These are phyloP conservation scores for Cnemophilus loriae DNA, from an alignment of 2,113 vertebrate genomes.

Conservation along the genomic window DNA sequence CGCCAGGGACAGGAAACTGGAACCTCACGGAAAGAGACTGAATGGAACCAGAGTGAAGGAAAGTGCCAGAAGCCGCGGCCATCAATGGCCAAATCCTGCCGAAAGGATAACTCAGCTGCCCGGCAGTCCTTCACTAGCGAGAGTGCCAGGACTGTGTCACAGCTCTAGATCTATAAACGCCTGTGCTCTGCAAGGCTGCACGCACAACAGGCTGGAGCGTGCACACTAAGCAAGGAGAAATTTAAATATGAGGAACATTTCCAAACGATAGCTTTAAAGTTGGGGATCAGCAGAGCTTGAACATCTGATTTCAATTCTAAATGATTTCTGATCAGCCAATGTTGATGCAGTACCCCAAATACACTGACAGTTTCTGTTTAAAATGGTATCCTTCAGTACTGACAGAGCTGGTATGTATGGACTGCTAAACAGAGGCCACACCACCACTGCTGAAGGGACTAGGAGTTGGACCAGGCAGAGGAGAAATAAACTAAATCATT, in stretches of 20 bases:
- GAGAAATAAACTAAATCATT: constrained; percentile 28
- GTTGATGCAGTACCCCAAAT: neutral
- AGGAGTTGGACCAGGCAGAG: neutral
- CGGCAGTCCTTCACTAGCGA: neutral
- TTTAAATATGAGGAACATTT: neutral
- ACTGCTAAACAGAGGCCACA: neutral
- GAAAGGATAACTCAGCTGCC: neutral
- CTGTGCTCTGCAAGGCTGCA: neutral
- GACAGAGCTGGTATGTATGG: neutral
- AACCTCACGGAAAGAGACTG: neutral
- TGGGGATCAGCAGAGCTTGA: neutral
- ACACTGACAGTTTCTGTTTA: neutral
- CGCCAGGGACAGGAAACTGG: constrained; percentile 38
- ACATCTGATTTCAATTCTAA: constrained; percentile 10
- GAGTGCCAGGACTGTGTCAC: neutral
- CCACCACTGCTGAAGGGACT: neutral
- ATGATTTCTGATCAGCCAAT: neutral
- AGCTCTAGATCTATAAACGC: neutral
- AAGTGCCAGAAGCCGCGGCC: constrained; percentile 23
- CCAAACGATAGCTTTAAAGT: neutral
- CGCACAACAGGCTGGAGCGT: fast-evolving
- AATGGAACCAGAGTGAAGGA: neutral
- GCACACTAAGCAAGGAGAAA: neutral
- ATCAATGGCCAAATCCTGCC: neutral
- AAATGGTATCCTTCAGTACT: neutral